These are phyloP conservation scores for Perca flavescens DNA, from an alignment of 2,113 vertebrate species.

Conservation along the genomic window DNA sequence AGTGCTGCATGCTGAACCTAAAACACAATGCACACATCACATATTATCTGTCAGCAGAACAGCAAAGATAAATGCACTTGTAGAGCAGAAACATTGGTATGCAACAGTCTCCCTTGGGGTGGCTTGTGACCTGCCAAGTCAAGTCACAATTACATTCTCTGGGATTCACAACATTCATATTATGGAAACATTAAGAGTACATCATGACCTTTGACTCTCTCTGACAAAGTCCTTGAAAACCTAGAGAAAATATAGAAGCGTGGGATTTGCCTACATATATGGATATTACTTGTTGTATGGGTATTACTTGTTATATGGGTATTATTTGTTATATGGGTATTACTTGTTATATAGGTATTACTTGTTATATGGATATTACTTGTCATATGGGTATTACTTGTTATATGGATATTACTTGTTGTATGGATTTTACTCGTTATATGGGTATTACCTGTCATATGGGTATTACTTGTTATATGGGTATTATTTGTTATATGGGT, in stretches of 20 bases:
- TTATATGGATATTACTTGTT: too few species aligned
- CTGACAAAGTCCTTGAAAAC: background rate
- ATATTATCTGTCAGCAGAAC: conserved; percentile 10
- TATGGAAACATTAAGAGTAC: background rate
- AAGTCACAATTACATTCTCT: background rate
- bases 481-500: too few species aligned
- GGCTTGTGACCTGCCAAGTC: conserved; percentile 8
- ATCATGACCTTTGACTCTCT: background rate
- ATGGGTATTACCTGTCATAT: too few species aligned
- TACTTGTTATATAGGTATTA: background rate
- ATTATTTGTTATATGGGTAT: background rate
- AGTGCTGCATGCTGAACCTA: conserved; percentile 78
- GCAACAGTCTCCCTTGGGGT: conserved; percentile 4
- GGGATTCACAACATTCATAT: background rate
- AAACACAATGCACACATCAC: conserved; percentile 45
- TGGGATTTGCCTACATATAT: background rate
- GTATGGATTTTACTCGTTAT: too few species aligned
- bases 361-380: too few species aligned
- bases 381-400: too few species aligned
- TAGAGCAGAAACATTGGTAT: conserved; percentile 7
- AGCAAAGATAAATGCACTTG: conserved; percentile 18
- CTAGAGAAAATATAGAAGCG: background rate
- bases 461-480: too few species aligned
- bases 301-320: too few species aligned
- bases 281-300: background rate